A percentile compares a stretch with the other conserved stretches of the same genome.
Conservation (phyloP, 2,888 invertebrate genomes). For the Tetanocera ferruginea region DNA sequence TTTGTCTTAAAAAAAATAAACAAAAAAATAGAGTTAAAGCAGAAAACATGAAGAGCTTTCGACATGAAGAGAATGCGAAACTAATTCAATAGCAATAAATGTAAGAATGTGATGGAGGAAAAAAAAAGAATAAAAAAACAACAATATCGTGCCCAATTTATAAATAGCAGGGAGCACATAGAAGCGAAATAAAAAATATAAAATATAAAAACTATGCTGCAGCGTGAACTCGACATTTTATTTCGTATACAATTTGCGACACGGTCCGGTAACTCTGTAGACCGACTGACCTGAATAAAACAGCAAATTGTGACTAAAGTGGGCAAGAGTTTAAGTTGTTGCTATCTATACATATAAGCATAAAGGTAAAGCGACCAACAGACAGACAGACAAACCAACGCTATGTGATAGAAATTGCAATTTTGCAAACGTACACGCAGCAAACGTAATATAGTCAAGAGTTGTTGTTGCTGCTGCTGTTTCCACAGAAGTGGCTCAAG, state of each 20-base stretch:
- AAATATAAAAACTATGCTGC: neutral
- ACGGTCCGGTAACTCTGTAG: neutral
- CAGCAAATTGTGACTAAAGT: neutral
- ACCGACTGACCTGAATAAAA: neutral
- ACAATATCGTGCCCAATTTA: too few species aligned
- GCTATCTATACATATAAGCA: too few species aligned
- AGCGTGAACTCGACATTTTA: neutral
- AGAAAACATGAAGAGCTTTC: too few species aligned
- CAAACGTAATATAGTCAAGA: too few species aligned
- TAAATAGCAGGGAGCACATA: neutral
- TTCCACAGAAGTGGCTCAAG: constrained; percentile 3
- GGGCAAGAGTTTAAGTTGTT: too few species aligned
- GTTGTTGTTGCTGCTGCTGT: constrained; percentile 14
- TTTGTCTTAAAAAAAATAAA: too few species aligned
- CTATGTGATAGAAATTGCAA: too few species aligned
- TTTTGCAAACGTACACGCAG: too few species aligned
- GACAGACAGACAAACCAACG: neutral
- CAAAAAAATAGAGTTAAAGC: too few species aligned
- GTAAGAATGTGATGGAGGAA: too few species aligned
- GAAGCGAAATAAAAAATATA: neutral
- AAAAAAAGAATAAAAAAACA: neutral
- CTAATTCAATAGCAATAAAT: too few species aligned
- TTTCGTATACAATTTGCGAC: neutral
- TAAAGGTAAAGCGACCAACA: neutral
- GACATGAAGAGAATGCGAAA: too few species aligned